Base-by-base conservation (phyloP, 2,113 vertebrate genomes). In the Malurus alboscapulatus region DNA sequence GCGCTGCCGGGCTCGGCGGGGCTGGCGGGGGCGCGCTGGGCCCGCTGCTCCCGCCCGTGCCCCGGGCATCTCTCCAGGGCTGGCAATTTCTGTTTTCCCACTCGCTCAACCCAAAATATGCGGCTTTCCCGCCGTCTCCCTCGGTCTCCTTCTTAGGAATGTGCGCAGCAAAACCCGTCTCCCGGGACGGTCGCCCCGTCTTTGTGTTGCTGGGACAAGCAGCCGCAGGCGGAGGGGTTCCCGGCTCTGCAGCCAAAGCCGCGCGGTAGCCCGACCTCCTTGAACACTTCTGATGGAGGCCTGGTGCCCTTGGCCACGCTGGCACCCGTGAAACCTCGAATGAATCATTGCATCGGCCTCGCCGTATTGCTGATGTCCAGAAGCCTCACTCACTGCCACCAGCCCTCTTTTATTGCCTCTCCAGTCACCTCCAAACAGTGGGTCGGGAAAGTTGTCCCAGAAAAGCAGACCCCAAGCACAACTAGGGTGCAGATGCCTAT, bases 51-150 rank as follows among this genome's bases (percentile, higher is more conserved):
- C 42, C 15, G 14, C 51, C 58, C 62, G 29, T 7, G 53, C 44
- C 59, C 42, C 42, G 30, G 3, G 18, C 65, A 8, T 7, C 27
- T 21, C 34, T 6, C 30, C 0, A 7, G 38, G 8, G 4, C 73
- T 3, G 58, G 34, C 58, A 4, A 25, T 51, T 69, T 25, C 25
- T 7, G 15, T 22, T 65, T 55, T n/a, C 10, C 53, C 62, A 22
- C 1, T 4, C 1, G 9, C 29, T 84, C n/a, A 15, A 30, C 4
- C 11, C 40, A 4, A 51, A 50, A 22, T 1, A 14, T 0, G 54
- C 10, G 10, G 27, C 9, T 80, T 61, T 59, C 30, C 24, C 16
- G 5, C 59, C 53, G 12, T 24, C 36, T 17, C 21, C 11, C 9
- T 8, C 29, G 2, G 9, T 14, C 50, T 66, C 18, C 29, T 40